Evolutionary conservation across 92 coral and sea anemone genomes (phyloP).

Genomic region (Phenganax marumi): DNA sequence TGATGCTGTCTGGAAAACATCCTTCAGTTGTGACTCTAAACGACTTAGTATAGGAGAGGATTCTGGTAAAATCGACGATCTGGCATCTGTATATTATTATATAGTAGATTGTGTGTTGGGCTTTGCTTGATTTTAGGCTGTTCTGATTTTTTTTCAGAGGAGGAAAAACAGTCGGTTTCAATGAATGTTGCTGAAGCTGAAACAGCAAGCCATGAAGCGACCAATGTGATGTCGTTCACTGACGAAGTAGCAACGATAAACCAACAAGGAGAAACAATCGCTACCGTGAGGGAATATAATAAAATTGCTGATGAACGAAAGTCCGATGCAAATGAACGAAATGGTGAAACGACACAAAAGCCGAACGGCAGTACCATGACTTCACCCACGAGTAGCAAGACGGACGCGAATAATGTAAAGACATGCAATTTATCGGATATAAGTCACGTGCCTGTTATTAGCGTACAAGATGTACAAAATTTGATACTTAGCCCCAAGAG

Average conservation of each 20-base stretch:
- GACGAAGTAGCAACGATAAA: neutral
- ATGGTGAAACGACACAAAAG: neutral
- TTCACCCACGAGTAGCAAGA: constrained; percentile 32
- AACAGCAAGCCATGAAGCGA: neutral
- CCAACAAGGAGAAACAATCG: neutral
- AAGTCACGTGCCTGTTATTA: constrained; percentile 90
- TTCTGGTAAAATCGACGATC: too few species aligned
- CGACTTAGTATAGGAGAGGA: too few species aligned
- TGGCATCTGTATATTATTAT: too few species aligned
- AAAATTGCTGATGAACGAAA: neutral
- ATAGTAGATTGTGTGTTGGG: neutral
- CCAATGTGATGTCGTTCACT: neutral
- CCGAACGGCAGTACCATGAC: constrained; percentile 18
- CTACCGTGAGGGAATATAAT: constrained; percentile 3
- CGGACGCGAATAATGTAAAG: constrained; percentile 40
- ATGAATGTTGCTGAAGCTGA: neutral
- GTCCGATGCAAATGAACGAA: neutral
- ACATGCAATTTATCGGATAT: constrained; percentile 89
- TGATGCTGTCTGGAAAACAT: too few species aligned
- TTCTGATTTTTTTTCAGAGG: constrained; percentile 4
- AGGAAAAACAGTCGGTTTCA: neutral
- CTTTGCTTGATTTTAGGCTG: neutral
- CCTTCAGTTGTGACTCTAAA: too few species aligned
- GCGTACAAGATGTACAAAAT: constrained; percentile 76
- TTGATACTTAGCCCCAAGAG: constrained; percentile 64